A percentile compares a stretch with the other conserved stretches of the same genome.
These are phyloP conservation scores for Diarsia rubi DNA, from an alignment of 2,888 invertebrate species.

Conservation along the genomic window DNA sequence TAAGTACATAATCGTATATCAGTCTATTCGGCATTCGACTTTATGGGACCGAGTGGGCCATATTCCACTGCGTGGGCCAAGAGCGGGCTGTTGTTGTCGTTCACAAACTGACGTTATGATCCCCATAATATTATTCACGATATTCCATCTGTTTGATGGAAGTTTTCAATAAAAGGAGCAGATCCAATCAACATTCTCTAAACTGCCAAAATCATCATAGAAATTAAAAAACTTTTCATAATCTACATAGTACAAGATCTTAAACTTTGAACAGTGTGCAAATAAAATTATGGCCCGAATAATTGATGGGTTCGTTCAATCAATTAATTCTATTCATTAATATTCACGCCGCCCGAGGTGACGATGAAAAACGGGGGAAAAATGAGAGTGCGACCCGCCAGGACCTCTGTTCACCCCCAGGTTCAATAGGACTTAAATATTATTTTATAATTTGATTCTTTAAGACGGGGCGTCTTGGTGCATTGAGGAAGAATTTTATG, in stretches of 20 bases:
- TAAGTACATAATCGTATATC: background rate
- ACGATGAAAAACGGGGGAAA: conserved; percentile 63
- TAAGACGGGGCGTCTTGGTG: conserved; percentile 22
- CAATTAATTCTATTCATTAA: conserved; percentile 76
- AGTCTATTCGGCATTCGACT: background rate
- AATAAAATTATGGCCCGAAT: conserved; percentile 75
- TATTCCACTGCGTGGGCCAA: background rate
- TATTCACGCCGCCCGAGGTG: conserved; percentile 72
- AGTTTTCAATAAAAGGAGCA: conserved; percentile 28
- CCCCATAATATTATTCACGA: background rate
- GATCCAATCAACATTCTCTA: conserved; percentile 44
- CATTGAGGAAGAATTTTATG: conserved; percentile 22
- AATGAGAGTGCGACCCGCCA: conserved; percentile 48
- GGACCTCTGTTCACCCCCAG: conserved; percentile 37
- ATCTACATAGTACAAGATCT: conserved; percentile 66
- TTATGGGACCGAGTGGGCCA: background rate
- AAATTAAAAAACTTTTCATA: conserved; percentile 65
- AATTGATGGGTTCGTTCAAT: conserved; percentile 76
- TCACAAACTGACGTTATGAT: background rate
- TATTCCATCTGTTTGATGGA: background rate
- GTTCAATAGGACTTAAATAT: conserved; percentile 61
- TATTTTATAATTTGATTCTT: conserved; percentile 66
- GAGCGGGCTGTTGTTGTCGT: background rate
- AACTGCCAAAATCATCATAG: conserved; percentile 52
- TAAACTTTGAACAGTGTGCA: conserved; percentile 66